Evolutionary conservation across 2,888 invertebrate species (phyloP).

Genomic region (Agapostemon virescens): DNA sequence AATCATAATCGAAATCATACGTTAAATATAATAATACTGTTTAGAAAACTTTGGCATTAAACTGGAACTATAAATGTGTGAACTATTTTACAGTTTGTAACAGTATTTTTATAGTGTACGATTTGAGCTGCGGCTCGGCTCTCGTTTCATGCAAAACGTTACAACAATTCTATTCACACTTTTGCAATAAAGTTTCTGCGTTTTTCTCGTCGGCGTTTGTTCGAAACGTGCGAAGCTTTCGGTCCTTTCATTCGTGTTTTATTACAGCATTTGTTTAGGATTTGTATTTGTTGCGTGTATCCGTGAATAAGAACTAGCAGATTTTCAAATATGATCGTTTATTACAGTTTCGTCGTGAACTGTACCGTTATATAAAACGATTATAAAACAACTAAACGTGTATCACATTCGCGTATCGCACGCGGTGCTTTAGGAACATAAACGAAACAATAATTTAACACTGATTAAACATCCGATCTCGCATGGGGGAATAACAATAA

Average conservation of each 20-base stretch:
- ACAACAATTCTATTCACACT: not conserved
- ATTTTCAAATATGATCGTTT: slow-evolving; percentile 8
- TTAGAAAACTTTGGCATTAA: not conserved
- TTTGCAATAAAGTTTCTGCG: not conserved
- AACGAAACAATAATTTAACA: slow-evolving; percentile 19
- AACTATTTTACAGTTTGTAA: not conserved
- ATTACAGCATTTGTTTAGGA: not conserved
- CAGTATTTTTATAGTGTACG: not conserved
- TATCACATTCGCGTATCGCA: not conserved
- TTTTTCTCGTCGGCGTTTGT: not conserved
- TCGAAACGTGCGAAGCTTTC: not conserved
- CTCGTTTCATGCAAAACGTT: not conserved
- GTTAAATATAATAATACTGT: not conserved
- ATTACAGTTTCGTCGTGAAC: slow-evolving; percentile 2
- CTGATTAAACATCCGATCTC: not conserved
- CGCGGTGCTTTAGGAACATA: not conserved
- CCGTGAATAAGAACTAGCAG: not conserved
- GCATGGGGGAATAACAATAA: not conserved
- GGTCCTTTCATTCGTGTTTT: not conserved
- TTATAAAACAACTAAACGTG: slow-evolving; percentile 26
- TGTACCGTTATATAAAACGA: slow-evolving; percentile 21
- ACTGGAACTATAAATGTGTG: not conserved
- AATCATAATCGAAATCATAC: not conserved
- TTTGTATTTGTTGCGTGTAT: not conserved
- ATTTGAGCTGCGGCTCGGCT: not conserved